These are phyloP conservation scores for Aspidapion aeneum DNA, from an alignment of 2,888 invertebrate genomes.

Conservation along the genomic window DNA sequence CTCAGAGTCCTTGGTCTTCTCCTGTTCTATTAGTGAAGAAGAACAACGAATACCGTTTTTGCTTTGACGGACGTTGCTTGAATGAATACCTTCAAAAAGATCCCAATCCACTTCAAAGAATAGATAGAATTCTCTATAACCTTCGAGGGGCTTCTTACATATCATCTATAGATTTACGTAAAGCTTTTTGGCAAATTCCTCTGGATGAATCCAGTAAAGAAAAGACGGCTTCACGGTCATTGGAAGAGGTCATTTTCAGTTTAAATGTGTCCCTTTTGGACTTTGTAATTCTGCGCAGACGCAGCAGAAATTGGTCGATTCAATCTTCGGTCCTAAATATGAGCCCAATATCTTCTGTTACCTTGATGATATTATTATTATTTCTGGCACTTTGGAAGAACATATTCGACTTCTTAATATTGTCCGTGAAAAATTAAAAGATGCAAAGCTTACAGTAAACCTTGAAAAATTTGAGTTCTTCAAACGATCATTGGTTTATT, in stretches of 20 bases:
- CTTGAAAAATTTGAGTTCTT: conserved; percentile 28
- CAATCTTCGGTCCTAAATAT: conserved; percentile 26
- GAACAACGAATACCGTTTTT: conserved; percentile 10
- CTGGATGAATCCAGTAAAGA: conserved; percentile 15
- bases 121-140: conserved; percentile 19
- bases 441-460: conserved; percentile 33
- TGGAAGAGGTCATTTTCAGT: conserved; percentile 21
- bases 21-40: conserved; percentile 30
- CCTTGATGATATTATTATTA: conserved; percentile 29
- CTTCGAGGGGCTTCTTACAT: conserved; percentile 17
- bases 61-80: conserved; percentile 16
- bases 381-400: conserved; percentile 35
- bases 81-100: conserved; percentile 12
- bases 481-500: conserved; percentile 27
- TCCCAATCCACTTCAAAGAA: conserved; percentile 17
- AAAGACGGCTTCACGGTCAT: conserved; percentile 33
- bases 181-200: conserved; percentile 34
- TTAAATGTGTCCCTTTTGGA: conserved; percentile 29
- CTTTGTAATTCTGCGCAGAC: conserved; percentile 28
- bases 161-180: conserved; percentile 11
- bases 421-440: conserved; percentile 22
- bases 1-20: conserved; percentile 29
- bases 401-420: conserved; percentile 20
- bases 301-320: conserved; percentile 28
- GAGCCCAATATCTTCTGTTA: conserved; percentile 28